These are phyloP conservation scores for Zaprionus camerounensis DNA, from an alignment of 1,140 invertebrate genomes.

Conservation along the genomic window DNA sequence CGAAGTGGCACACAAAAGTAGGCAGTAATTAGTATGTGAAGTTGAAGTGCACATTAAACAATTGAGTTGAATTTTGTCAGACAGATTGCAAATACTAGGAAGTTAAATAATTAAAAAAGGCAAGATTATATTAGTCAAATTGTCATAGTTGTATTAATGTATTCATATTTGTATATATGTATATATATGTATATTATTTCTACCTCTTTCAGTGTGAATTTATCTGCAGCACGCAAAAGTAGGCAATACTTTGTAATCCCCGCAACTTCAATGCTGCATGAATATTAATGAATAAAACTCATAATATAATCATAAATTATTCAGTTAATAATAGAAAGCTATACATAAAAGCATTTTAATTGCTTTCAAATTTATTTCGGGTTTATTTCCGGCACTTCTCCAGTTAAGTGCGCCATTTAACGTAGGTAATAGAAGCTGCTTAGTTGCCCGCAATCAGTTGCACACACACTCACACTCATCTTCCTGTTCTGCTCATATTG, in stretches of 20 bases:
- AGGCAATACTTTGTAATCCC: neutral
- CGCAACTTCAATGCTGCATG: neutral
- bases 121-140: neutral
- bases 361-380: neutral
- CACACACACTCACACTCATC: neutral
- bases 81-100: neutral
- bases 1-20: neutral
- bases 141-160: too few species aligned
- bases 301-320: neutral
- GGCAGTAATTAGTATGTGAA: neutral
- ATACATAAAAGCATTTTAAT: neutral
- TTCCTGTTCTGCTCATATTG: neutral
- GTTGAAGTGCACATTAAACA: neutral
- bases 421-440: neutral
- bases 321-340: neutral
- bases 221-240: neutral
- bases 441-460: constrained; percentile 1
- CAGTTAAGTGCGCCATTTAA: constrained; percentile 7
- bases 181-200: too few species aligned
- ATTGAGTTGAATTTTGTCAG: neutral
- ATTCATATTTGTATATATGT: neutral
- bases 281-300: neutral
- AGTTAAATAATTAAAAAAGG: neutral
- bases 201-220: neutral
- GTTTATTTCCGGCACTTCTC: neutral